phyloP scores from a whole-genome alignment of 2,888 invertebrate species.

The Erebia epiphron region DNA sequence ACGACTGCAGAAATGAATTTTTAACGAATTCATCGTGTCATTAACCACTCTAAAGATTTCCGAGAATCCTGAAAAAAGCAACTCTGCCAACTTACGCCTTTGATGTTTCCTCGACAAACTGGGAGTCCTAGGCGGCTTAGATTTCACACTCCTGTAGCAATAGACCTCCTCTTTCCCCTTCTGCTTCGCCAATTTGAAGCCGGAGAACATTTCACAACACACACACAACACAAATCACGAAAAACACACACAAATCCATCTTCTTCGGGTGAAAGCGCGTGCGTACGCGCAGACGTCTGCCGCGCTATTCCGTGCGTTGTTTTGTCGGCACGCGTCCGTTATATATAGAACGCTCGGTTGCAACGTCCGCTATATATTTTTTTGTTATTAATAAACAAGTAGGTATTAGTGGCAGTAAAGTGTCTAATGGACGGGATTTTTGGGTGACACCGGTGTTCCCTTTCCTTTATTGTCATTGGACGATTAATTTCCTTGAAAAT shows the following conservation, averaged over 20 bases:
- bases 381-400: slow-evolving; percentile 54
- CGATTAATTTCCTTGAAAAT: not conserved
- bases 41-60: not conserved
- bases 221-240: slow-evolving; percentile 41
- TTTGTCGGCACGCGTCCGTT: slow-evolving; percentile 68
- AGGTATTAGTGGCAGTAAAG: slow-evolving; percentile 69
- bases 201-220: slow-evolving; percentile 76
- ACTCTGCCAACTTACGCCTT: slow-evolving; percentile 39
- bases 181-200: slow-evolving; percentile 80
- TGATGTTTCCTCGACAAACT: slow-evolving; percentile 47
- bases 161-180: slow-evolving; percentile 80
- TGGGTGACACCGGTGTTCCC: slow-evolving; percentile 8
- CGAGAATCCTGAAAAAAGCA: not conserved
- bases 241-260: slow-evolving; percentile 42
- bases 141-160: slow-evolving; percentile 75
- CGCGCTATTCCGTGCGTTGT: slow-evolving; percentile 52
- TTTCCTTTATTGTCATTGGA: not conserved
- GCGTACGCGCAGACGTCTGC: slow-evolving; percentile 55
- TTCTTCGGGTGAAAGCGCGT: slow-evolving; percentile 49
- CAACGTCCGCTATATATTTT: slow-evolving; percentile 65
- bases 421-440: slow-evolving; percentile 41
- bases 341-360: slow-evolving; percentile 69
- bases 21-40: not conserved
- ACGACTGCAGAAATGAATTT: no score
- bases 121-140: slow-evolving; percentile 83